phyloP scores from a whole-genome alignment of 2,888 invertebrate genomes.

The Perithous albicinctus region DNA sequence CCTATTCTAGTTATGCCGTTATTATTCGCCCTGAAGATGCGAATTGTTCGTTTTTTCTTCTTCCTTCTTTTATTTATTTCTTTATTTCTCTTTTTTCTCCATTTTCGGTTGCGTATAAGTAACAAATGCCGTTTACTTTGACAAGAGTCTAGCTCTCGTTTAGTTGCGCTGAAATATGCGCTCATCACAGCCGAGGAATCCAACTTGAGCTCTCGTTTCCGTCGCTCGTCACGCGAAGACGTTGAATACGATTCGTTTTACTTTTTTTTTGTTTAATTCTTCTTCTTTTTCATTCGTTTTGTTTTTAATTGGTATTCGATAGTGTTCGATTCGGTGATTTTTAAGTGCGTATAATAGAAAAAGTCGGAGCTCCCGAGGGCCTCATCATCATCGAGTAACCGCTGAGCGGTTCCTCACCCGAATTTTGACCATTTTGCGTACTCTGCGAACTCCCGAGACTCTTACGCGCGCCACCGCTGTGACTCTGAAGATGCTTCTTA shows the following conservation, averaged over 20 bases:
- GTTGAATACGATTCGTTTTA: slow-evolving; percentile 15
- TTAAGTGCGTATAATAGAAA: slow-evolving; percentile 82
- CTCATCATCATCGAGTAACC: slow-evolving; percentile 82
- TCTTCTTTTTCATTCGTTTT: neutral
- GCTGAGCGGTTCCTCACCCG: slow-evolving; percentile 74
- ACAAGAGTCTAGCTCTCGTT: slow-evolving; percentile 4
- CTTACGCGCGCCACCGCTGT: slow-evolving; percentile 90
- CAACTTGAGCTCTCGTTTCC: slow-evolving; percentile 11
- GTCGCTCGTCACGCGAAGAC: slow-evolving; percentile 24
- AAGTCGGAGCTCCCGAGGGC: slow-evolving; percentile 81
- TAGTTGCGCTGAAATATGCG: neutral
- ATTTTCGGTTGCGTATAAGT: slow-evolving; percentile 37
- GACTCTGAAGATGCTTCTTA: slow-evolving; percentile 92
- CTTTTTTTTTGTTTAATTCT: neutral
- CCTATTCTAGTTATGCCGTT: slow-evolving; percentile 48
- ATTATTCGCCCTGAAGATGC: slow-evolving; percentile 39
- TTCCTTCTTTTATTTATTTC: too few relatives aligned
- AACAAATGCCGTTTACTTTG: slow-evolving; percentile 56
- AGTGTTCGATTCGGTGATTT: slow-evolving; percentile 13
- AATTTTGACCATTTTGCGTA: slow-evolving; percentile 81
- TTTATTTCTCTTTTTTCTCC: neutral
- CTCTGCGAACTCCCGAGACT: slow-evolving; percentile 84
- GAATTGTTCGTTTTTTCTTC: slow-evolving; percentile 7
- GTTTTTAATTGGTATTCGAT: neutral
- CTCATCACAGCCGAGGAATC: slow-evolving; percentile 53